Evolutionary conservation across 2,888 invertebrate genomes (phyloP), one percentile per base, ranked within the genome.

Genomic region (Nephrotoma guestfalica): DNA sequence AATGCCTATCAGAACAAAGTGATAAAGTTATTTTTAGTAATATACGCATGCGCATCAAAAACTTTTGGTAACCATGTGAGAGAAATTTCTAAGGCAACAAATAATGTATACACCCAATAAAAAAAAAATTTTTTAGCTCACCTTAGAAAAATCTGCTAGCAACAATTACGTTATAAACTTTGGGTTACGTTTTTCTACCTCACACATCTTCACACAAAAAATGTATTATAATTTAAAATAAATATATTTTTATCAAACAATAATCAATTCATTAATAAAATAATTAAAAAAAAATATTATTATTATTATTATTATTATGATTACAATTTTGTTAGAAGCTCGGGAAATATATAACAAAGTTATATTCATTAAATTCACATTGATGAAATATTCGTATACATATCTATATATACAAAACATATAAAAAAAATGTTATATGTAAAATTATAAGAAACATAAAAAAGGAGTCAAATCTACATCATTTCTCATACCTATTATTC

Each of bases 301-400:
- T 30, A 30, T 30, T 30, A 30, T 30, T 30, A 71, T 71, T 71
- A 71, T 71, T 71, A 71, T 30, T 71, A 30, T 71, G 18, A 71
- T 71, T 9, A 71, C 11, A 71, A 71, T 18, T 71, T 71, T 71
- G 71, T 71, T 71, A 71, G 71, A 71, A 71, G 71, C 71, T 71
- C 30, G 71, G 84, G 9, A 84, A 84, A 84, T 84, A 84, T 84
- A 41, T 84, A 84, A 84, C 84, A 42, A 84, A 84, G 84, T 84
- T 84, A 41, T 84, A 84, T 84, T 84, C 84, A 84, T 84, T 84
- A 84, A 84, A 84, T 84, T 41, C 41, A 41, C 41, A 84, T 84
- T 13, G 9, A 13, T 71, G 6, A 43, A 9, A 43, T 43, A 43
- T 43, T 9, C 11, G 11, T 43, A 43, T 43, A 43, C 11, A 43